Conservation (phyloP, 2,113 vertebrate species). For the Syngnathus typhle region DNA sequence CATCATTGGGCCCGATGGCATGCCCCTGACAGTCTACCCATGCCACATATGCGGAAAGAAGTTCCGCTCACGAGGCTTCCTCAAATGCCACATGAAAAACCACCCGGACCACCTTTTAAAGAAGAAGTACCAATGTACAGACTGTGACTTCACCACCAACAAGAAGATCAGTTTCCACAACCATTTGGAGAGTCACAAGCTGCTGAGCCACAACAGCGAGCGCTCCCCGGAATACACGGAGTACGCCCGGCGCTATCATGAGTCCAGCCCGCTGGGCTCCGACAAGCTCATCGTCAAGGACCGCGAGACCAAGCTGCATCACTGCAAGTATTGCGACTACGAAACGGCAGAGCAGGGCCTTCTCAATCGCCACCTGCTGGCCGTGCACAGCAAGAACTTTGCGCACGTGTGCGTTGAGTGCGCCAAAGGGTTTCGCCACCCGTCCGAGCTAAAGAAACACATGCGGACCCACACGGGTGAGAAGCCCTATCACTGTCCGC, state of each 20-base stretch:
- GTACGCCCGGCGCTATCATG: constrained; percentile 89
- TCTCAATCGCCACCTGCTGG: constrained; percentile 91
- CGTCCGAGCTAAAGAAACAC: constrained; percentile 98
- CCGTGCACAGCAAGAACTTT: constrained; percentile 97
- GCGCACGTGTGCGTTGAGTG: constrained; percentile 97
- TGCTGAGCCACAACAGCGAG: constrained; percentile 68
- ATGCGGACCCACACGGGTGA: constrained; percentile 99
- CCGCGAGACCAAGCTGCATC: constrained; percentile 91
- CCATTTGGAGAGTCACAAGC: constrained; percentile 97
- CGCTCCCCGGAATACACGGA: constrained; percentile 82
- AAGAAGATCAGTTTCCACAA: constrained; percentile 99
- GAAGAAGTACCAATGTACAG: constrained; percentile 98
- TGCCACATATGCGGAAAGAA: constrained; percentile 99
- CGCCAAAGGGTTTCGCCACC: constrained; percentile 95
- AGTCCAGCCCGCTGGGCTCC: constrained; percentile 91
- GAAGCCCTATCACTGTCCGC: constrained; percentile 96
- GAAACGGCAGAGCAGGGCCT: constrained; percentile 96
- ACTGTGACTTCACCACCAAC: constrained; percentile 99
- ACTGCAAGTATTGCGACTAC: constrained; percentile 98
- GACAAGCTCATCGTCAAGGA: constrained; percentile 96
- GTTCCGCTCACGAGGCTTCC: constrained; percentile 96
- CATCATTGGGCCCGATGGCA: constrained; percentile 96
- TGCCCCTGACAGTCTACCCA: constrained; percentile 97
- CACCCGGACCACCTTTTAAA: constrained; percentile 96
- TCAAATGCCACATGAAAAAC: constrained; percentile 99